phyloP scores from a whole-genome alignment of 2,888 invertebrate species.

The Norana najaformis region DNA sequence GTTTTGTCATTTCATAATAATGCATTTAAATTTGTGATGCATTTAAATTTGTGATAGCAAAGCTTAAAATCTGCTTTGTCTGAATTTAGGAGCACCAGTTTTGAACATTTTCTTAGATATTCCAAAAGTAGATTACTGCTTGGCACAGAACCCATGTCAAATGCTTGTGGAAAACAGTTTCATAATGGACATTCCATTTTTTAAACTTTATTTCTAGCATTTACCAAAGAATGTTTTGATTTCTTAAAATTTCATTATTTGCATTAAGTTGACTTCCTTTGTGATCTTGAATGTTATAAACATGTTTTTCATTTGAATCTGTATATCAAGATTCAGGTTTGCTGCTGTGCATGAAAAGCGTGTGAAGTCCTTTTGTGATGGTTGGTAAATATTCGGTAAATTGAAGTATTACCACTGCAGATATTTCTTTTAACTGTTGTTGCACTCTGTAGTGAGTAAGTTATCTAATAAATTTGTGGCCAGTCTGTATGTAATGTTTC shows the following conservation, averaged over 20 bases:
- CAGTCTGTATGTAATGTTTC: not conserved
- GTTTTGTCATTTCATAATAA: not conserved
- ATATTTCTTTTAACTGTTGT: not conserved
- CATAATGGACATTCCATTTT: not conserved
- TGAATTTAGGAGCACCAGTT: too few relatives aligned
- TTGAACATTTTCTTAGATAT: not conserved
- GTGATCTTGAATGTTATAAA: not conserved
- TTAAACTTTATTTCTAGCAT: not conserved
- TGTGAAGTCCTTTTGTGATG: too few relatives aligned
- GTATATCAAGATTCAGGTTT: not conserved
- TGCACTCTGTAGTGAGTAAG: not conserved
- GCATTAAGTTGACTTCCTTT: not conserved
- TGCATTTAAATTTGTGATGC: not conserved
- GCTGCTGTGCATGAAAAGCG: not conserved
- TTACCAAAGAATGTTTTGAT: not conserved
- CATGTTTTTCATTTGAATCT: not conserved
- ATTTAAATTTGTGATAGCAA: not conserved
- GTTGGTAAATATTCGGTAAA: too few relatives aligned
- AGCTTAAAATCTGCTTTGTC: not conserved
- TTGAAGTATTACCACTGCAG: too few relatives aligned
- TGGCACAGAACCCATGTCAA: not conserved
- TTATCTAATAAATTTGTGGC: slow-evolving; percentile 1
- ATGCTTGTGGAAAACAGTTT: not conserved
- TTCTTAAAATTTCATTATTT: not conserved
- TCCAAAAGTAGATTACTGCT: not conserved